Evolutionary conservation across 2,888 invertebrate species (phyloP), one percentile per base, ranked within the genome.

Genomic region (Ophonus ardosiacus): DNA sequence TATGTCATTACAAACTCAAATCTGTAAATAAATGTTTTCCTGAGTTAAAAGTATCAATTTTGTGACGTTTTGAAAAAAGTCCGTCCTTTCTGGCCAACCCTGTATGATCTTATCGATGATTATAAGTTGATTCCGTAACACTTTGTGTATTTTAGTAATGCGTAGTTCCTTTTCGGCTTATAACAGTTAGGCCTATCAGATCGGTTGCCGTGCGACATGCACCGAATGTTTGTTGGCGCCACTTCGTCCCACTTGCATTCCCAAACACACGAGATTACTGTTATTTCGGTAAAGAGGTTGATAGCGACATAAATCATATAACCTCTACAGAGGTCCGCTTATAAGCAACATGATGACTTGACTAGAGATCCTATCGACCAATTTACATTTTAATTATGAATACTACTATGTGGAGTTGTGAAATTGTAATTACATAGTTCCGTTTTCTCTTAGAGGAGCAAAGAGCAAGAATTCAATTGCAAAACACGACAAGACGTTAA

Each of bases 211-310:
- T 51, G 43, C 43, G 43, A 51, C 43, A 51, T 51, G 43, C 43
- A 51, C 43, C 43, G 7, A 51, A 51, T 13, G 43, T 51, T 51
- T 2, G 43, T 31, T 51, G 43, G 43, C 82, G 40, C 40, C 51
- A 74, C 43, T 15, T 74, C 74, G 59, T 40, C 74, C 74, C 74
- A 83, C 83, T 83, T 83, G 83, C 83, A 83, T 83, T 83, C 83
- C 76, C 38, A 74, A 83, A 56, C 57, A 57, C 59, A 57, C 59
- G 43, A 83, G 83, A 83, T 83, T 83, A 74, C 83, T 83, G 83
- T 83, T 83, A 83, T 83, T 83, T 83, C 83, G 74, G 76, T 83
- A 83, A 83, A 40, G 83, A 83, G 83, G 83, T 83, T 83, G 83
- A 76, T 83, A 83, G 74, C 59, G 61, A 40, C 61, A 83, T 83